Base-by-base conservation (phyloP, 2,888 invertebrate species). In the Itoplectis maculator region DNA sequence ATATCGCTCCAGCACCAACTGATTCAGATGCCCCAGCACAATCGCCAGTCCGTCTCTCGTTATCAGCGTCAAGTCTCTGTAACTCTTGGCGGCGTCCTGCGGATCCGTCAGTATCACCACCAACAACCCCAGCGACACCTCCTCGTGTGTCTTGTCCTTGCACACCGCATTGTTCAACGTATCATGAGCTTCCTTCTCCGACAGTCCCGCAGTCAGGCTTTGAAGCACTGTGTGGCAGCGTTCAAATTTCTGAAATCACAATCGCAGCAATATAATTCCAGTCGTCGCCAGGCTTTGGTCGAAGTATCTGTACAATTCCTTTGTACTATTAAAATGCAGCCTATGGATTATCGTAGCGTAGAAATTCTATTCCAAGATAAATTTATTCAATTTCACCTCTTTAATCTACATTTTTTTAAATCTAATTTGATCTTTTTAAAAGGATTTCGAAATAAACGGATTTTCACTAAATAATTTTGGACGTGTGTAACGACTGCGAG, bases 131-230 rank as follows among this genome's bases (percentile, higher is more conserved):
- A 98, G 93, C 74, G 97, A 98, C 81, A 98, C 96, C 90, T 99
- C 99, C 93, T 99, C 99, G 94, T 98, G 98, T 90, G 96, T 97
- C 89, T 95, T 95, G 85, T 97, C 97, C 93, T 98, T 97, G 91
- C 97, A 96, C 85, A 98, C 97, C 84, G 97, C 96, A 93, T 96
- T 97, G 91, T 97, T 98, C 69, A 99, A 94, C 40, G 96, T 96
- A 93, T 99, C 98, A 92, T 98, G 98, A 89, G 97, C 96, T 94
- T 99, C 98, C 91, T 98, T 97, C 91, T 99, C 99, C 88, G 97
- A 98, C 89, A 97, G 95, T 87, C 97, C 98, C 86, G 95, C 94
- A 81, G 96, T 96, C 88, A 98, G 94, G 88, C 95, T 95, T 93
- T 96, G 96, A 85, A 98, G 95, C 90, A 95, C 95, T 89, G 94